These are phyloP conservation scores for Leptinotarsa defecta DNA, from an alignment of 1,140 invertebrate species.

Conservation along the genomic window DNA sequence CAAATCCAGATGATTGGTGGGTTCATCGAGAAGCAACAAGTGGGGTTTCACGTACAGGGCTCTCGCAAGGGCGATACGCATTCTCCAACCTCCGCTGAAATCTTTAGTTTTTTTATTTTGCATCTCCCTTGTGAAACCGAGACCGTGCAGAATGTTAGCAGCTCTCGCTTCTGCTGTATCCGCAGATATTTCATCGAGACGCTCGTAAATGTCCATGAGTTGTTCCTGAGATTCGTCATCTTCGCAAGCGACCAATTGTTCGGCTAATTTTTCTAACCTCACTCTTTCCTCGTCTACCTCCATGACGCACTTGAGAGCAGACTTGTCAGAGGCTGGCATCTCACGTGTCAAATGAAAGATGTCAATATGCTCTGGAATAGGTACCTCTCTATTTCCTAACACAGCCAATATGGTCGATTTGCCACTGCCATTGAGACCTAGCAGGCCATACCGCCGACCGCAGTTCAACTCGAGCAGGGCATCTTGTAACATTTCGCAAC, in stretches of 20 bases:
- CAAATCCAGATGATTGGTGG: constrained; percentile 97
- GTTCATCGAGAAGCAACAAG: constrained; percentile 92
- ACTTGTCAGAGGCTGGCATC: constrained; percentile 93
- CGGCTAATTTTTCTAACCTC: constrained; percentile 70
- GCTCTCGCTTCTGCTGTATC: constrained; percentile 94
- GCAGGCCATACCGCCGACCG: constrained; percentile 92
- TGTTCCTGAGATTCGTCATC: constrained; percentile 95
- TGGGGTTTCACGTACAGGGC: constrained; percentile 91
- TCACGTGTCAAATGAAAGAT: constrained; percentile 97
- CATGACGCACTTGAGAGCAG: constrained; percentile 94
- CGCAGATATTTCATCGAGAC: constrained; percentile 94
- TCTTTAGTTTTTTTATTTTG: constrained; percentile 86
- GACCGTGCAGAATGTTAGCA: constrained; percentile 92
- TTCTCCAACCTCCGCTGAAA: constrained; percentile 98
- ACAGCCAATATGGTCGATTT: constrained; percentile 93
- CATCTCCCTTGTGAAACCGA: constrained; percentile 96
- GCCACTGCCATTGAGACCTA: constrained; percentile 96
- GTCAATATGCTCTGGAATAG: constrained; percentile 96
- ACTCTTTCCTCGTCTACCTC: constrained; percentile 96
- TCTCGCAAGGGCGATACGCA: constrained; percentile 98
- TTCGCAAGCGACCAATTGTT: constrained; percentile 82
- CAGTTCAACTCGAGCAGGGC: constrained; percentile 96
- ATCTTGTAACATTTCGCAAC: constrained; percentile 92
- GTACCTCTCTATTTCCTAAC: constrained; percentile 88
- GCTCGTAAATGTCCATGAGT: constrained; percentile 96